Percentiles rank a stretch among this genome's conserved stretches.
These are phyloP conservation scores for Athetis lepigone DNA, from an alignment of 2,888 invertebrate species.

Conservation along the genomic window DNA sequence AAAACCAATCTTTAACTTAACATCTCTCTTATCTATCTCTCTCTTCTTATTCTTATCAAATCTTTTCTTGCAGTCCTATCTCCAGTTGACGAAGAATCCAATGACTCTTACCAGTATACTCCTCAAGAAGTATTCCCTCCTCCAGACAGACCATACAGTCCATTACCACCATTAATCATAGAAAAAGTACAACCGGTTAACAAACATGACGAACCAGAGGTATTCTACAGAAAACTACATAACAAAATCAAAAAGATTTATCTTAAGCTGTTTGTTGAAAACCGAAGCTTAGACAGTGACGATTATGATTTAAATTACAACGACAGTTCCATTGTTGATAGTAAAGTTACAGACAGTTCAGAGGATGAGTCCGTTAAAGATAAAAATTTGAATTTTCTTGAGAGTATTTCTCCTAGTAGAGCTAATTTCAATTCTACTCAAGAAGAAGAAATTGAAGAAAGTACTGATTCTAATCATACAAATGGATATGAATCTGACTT, in stretches of 20 bases:
- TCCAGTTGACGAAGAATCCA: conserved; percentile 63
- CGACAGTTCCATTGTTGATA: background rate
- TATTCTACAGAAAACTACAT: conserved; percentile 65
- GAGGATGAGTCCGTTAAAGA: background rate
- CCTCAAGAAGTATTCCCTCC: conserved; percentile 12
- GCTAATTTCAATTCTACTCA: background rate
- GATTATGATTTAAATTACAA: conserved; percentile 19
- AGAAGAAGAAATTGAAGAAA: too few relatives aligned
- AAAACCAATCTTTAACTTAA: too few relatives aligned
- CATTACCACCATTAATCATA: conserved; percentile 70
- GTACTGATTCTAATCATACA: conserved; percentile 9
- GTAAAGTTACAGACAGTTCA: background rate
- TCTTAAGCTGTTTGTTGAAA: conserved; percentile 64
- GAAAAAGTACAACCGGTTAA: conserved; percentile 63
- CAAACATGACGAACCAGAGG: conserved; percentile 66
- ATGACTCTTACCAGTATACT: conserved; percentile 25
- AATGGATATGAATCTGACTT: conserved; percentile 43
- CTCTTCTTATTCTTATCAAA: background rate
- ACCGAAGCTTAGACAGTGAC: conserved; percentile 17
- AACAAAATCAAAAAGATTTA: conserved; percentile 63
- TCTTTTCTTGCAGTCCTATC: conserved; percentile 61
- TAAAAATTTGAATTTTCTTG: background rate
- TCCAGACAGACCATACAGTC: conserved; percentile 39
- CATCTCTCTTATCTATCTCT: background rate
- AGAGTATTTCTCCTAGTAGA: background rate